Percentiles rank a stretch among this genome's conserved stretches.
Conservation (phyloP, 2,888 invertebrate genomes). For the Eupelmus urozonus region DNA sequence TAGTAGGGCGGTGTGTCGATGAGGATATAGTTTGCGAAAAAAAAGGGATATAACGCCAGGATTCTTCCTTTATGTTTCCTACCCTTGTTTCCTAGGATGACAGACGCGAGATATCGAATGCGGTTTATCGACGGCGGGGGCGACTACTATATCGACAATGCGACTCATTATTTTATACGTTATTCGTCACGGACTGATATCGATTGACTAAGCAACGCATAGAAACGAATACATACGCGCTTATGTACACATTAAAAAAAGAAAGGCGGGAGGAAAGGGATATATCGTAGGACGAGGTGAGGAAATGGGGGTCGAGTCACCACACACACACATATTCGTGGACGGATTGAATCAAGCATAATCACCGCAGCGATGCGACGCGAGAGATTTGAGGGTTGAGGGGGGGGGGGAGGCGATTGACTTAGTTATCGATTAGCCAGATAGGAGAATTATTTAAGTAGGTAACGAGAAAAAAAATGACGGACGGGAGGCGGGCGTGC, state of each 20-base stretch:
- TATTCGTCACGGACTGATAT: conserved; percentile 54
- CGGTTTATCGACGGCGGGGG: neutral
- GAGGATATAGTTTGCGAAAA: neutral
- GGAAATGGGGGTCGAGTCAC: neutral
- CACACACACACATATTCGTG: neutral
- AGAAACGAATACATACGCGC: conserved; percentile 40
- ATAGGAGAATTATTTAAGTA: conserved; percentile 41
- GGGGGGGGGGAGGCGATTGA: conserved; percentile 40
- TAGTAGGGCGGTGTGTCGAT: neutral
- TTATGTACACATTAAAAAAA: conserved; percentile 29
- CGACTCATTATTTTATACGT: conserved; percentile 55
- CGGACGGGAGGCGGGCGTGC: conserved; percentile 70
- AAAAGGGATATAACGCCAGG: neutral
- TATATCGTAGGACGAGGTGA: conserved; percentile 50
- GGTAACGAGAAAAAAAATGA: conserved; percentile 49
- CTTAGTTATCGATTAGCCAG: conserved; percentile 59
- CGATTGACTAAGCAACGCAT: conserved; percentile 46
- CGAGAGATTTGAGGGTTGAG: neutral
- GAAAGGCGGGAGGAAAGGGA: neutral
- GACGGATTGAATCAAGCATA: neutral
- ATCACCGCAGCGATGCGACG: neutral
- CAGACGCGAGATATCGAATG: neutral
- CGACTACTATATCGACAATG: conserved; percentile 33
- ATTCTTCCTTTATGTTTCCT: conserved; percentile 21
- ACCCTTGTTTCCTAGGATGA: conserved; percentile 24